These are phyloP conservation scores for Chelonus insularis DNA, from an alignment of 1,140 invertebrate species.

Conservation along the genomic window DNA sequence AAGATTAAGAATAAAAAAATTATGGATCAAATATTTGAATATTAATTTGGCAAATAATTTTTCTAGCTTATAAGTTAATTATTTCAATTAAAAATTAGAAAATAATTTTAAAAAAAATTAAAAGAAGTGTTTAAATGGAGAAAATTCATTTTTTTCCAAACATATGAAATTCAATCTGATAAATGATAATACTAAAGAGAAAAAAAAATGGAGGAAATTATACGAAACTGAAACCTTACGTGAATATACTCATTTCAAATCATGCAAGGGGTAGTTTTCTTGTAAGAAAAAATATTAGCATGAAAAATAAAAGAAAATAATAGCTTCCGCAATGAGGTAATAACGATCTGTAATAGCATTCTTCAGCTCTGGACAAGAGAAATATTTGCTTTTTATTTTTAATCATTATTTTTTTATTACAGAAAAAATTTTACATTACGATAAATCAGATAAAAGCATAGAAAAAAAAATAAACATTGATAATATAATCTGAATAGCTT, in stretches of 20 bases:
- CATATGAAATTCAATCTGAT: not conserved
- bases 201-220: slow-evolving; percentile 1
- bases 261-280: not conserved
- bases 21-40: too few relatives aligned
- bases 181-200: not conserved
- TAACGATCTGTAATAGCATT: slow-evolving; percentile 13
- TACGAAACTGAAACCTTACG: not conserved
- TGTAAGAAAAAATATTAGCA: not conserved
- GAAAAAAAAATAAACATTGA: not conserved
- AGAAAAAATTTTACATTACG: not conserved
- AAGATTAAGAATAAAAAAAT: too few relatives aligned
- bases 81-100: too few relatives aligned
- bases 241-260: slow-evolving; percentile 1
- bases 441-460: too few relatives aligned
- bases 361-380: not conserved
- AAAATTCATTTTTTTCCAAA: not conserved
- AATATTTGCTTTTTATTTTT: slow-evolving; percentile 9
- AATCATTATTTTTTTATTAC: slow-evolving; percentile 8
- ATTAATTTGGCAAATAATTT: too few relatives aligned
- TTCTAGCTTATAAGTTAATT: too few relatives aligned
- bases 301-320: slow-evolving; percentile 9
- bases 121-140: not conserved
- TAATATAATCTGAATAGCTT: not conserved
- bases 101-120: too few relatives aligned
- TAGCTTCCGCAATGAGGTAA: slow-evolving; percentile 9